These are phyloP conservation scores for Copsychus sechellarum DNA, from an alignment of 2,113 vertebrate genomes.

Conservation along the genomic window DNA sequence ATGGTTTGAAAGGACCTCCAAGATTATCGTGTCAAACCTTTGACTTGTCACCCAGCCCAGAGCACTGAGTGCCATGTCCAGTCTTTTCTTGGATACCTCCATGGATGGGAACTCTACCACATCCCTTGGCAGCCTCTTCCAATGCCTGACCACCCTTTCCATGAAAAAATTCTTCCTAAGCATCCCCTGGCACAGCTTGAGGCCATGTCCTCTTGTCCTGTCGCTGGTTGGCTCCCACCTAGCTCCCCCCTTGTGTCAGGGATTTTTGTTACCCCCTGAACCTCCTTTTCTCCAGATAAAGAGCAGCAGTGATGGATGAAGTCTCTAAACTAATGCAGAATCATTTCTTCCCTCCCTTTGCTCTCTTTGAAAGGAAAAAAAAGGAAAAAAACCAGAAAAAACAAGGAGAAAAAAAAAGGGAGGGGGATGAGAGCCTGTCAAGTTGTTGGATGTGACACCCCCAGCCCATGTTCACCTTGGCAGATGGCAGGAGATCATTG, in stretches of 20 bases:
- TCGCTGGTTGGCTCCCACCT: rapidly evolving
- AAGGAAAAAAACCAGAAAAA: rapidly evolving
- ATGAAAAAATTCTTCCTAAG: background rate
- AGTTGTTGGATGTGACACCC: background rate
- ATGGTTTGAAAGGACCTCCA: background rate
- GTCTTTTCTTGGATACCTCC: background rate
- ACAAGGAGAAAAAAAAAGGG: too few species aligned
- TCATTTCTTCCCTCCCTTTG: background rate
- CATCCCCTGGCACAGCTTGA: background rate
- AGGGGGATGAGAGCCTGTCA: background rate
- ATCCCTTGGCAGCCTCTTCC: background rate
- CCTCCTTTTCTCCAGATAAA: background rate
- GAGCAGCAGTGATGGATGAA: background rate
- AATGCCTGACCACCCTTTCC: background rate
- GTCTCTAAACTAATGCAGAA: background rate
- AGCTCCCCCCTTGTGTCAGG: background rate
- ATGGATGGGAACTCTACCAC: background rate
- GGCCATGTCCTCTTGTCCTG: background rate
- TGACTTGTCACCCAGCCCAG: too few species aligned
- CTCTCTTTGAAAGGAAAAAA: background rate
- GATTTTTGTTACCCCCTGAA: background rate
- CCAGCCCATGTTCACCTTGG: constrained; percentile 7
- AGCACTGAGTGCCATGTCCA: background rate
- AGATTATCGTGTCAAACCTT: rapidly evolving
- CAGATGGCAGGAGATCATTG: constrained; percentile 63